phyloP scores from a whole-genome alignment of 2,888 invertebrate genomes.

The Ichneumon xanthorius region DNA sequence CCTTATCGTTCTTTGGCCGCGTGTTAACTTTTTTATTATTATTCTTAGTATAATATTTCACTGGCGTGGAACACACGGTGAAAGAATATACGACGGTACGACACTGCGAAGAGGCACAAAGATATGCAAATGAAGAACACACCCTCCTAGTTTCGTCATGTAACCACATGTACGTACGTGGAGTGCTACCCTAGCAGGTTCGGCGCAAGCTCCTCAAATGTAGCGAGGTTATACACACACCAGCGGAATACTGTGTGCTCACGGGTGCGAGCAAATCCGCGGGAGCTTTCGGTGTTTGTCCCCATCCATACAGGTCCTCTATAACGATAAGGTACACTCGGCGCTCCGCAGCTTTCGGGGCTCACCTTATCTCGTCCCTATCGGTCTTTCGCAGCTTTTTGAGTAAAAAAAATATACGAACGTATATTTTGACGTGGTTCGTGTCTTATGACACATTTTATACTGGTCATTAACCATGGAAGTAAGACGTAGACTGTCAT shows the following conservation, averaged over 20 bases:
- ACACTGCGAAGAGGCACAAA: conserved; percentile 1
- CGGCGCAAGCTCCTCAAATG: conserved; percentile 9
- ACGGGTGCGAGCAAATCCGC: neutral
- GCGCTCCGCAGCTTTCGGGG: neutral
- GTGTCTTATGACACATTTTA: no score
- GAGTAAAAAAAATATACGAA: no score
- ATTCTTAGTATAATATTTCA: neutral
- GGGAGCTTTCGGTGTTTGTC: conserved; percentile 27
- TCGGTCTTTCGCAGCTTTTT: no score
- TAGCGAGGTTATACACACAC: neutral
- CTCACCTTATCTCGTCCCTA: no score
- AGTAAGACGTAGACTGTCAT: no score
- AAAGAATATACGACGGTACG: neutral
- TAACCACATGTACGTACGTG: neutral
- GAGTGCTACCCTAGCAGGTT: neutral
- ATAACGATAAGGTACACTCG: conserved; percentile 24
- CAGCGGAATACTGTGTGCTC: conserved; percentile 11
- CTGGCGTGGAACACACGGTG: neutral
- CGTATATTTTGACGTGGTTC: no score
- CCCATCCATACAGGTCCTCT: neutral
- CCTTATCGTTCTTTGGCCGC: neutral
- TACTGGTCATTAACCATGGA: no score
- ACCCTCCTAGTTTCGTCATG: conserved; percentile 5
- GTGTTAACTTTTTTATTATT: neutral
- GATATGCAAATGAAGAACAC: conserved; percentile 42